Conservation (phyloP, 2,797 vertebrate species). For the Acipenser ruthenus region DNA sequence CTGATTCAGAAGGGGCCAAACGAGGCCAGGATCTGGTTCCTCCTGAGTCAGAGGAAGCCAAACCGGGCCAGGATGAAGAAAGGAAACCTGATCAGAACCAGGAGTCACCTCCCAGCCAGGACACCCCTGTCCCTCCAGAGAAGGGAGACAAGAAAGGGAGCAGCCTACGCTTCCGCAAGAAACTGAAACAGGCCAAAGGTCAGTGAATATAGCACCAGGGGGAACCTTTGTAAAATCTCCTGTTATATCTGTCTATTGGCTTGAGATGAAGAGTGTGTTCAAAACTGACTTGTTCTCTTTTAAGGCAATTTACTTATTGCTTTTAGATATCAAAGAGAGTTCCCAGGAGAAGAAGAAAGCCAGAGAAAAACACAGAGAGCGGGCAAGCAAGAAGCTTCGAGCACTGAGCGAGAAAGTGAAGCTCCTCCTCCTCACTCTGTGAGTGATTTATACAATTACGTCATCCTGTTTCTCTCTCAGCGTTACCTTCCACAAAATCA, state of each 20-base stretch:
- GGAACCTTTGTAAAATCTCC: too few species aligned
- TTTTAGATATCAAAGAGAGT: neutral
- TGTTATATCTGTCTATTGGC: too few species aligned
- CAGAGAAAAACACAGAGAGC: conserved; percentile 36
- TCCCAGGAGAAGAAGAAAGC: conserved; percentile 37
- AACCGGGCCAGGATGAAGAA: conserved; percentile 23
- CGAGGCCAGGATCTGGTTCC: too few species aligned
- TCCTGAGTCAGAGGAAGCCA: conserved; percentile 19
- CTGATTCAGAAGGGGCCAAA: conserved; percentile 19
- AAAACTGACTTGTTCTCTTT: neutral
- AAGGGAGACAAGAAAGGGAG: conserved; percentile 33
- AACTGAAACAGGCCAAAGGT: conserved; percentile 42
- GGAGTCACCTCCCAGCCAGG: neutral
- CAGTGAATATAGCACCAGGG: neutral
- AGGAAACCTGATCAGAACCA: conserved; percentile 23
- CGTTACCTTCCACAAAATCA: too few species aligned
- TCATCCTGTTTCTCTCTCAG: too few species aligned
- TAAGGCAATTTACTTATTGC: neutral
- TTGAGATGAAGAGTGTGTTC: too few species aligned
- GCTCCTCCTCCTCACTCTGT: conserved; percentile 53
- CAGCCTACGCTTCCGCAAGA: conserved; percentile 51
- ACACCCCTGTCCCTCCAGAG: neutral
- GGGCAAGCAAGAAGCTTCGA: conserved; percentile 37
- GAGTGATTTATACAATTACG: conserved; percentile 32
- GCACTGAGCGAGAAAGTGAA: conserved; percentile 49